phyloP scores from a whole-genome alignment of 2,888 invertebrate genomes.

The Petrolisthes manimaculis region DNA sequence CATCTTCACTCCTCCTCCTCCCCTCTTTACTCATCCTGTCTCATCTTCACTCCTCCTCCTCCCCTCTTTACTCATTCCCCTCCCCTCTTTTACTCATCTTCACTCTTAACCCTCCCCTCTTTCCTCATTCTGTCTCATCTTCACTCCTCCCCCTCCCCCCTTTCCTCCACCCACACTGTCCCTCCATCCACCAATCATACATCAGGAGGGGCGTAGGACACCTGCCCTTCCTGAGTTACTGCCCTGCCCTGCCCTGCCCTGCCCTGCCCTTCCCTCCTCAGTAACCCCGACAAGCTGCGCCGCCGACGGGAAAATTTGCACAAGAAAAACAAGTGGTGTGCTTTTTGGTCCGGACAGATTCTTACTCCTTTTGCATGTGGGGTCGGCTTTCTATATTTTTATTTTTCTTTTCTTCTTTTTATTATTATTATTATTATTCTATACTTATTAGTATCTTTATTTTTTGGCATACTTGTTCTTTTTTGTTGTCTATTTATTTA shows the following conservation, averaged over 20 bases:
- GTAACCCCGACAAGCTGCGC: too few relatives aligned
- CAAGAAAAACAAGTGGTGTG: too few relatives aligned
- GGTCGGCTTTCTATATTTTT: neutral
- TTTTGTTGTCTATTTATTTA: neutral
- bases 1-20: neutral
- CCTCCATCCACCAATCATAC: neutral
- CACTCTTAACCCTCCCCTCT: slow-evolving; percentile 1
- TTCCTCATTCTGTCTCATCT: neutral
- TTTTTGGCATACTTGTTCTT: neutral
- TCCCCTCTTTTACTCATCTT: neutral
- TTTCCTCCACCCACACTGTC: neutral
- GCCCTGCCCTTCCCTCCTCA: too few relatives aligned
- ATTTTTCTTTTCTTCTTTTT: neutral
- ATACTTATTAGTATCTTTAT: neutral
- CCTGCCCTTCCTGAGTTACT: neutral
- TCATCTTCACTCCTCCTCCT: neutral
- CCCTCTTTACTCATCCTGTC: neutral
- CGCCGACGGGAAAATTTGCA: too few relatives aligned
- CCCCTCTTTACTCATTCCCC: neutral
- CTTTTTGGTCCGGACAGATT: too few relatives aligned
- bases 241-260: neutral
- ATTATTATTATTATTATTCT: neutral
- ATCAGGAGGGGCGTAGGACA: neutral
- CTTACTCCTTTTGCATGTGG: neutral
- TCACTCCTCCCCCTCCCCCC: neutral